A percentile compares a stretch with the other conserved stretches of the same genome.
Evolutionary conservation across 2,888 invertebrate species (phyloP).

Genomic region (Nephrotoma guestfalica): DNA sequence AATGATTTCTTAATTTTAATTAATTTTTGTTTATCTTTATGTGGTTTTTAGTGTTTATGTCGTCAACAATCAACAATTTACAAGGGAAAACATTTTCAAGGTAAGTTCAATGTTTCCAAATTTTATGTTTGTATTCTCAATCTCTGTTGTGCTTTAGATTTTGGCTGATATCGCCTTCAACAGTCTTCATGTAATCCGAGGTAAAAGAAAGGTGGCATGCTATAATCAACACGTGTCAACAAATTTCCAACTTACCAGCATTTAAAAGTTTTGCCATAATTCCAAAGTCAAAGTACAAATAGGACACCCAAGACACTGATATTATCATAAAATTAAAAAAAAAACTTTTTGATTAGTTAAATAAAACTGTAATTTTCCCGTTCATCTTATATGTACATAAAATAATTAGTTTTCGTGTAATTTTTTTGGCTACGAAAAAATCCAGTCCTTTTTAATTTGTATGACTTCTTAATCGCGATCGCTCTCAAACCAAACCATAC

Average conservation of each 20-base stretch:
- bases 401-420: not conserved
- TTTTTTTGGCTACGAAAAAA: not conserved
- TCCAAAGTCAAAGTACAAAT: not conserved
- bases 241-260: not conserved
- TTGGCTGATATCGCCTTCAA: no score
- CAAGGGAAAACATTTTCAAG: no score
- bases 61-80: no score
- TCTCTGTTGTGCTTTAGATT: no score
- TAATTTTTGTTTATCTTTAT: no score
- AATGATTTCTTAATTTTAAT: no score
- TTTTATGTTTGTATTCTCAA: no score
- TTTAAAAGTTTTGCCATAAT: not conserved
- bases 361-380: not conserved
- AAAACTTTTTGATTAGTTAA: not conserved
- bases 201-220: no score
- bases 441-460: not conserved
- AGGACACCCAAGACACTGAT: not conserved
- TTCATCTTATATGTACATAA: not conserved
- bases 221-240: not conserved
- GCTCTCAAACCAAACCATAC: not conserved
- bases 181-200: no score
- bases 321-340: not conserved
- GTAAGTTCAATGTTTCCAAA: no score
- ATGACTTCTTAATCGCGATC: not conserved
- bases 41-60: no score